Evolutionary conservation across 1,140 invertebrate genomes (phyloP).

Genomic region (Aporrectodea caliginosa): DNA sequence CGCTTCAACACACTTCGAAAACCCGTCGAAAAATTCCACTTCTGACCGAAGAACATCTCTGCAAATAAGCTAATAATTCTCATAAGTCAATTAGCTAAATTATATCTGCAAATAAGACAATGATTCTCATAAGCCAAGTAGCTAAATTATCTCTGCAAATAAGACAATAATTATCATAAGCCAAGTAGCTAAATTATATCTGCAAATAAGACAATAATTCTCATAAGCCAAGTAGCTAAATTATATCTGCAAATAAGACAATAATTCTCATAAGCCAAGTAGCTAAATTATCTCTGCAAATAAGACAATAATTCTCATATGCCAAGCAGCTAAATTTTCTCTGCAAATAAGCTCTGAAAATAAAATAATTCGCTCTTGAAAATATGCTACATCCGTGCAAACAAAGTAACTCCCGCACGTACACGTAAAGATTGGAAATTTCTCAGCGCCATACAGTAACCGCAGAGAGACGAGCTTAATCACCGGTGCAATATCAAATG

Average conservation of each 20-base stretch:
- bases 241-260: neutral
- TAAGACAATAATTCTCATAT: neutral
- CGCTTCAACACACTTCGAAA: neutral
- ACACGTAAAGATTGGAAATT: no score
- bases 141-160: neutral
- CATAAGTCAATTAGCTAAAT: neutral
- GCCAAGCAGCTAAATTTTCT: neutral
- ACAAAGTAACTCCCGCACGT: no score
- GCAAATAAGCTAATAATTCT: neutral
- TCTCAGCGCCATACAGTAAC: no score
- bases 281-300: neutral
- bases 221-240: neutral
- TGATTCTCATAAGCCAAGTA: neutral
- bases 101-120: neutral
- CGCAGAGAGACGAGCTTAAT: no score
- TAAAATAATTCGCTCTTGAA: no score
- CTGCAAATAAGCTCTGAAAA: neutral
- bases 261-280: neutral
- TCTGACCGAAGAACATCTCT: neutral
- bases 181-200: neutral
- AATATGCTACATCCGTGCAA: no score
- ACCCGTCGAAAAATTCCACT: neutral
- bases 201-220: neutral
- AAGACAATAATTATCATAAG: neutral
- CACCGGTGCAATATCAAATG: no score